Evolutionary conservation across 1,140 invertebrate genomes (phyloP), one percentile per base, ranked within the genome.

Genomic region (Aphelinus certus): DNA sequence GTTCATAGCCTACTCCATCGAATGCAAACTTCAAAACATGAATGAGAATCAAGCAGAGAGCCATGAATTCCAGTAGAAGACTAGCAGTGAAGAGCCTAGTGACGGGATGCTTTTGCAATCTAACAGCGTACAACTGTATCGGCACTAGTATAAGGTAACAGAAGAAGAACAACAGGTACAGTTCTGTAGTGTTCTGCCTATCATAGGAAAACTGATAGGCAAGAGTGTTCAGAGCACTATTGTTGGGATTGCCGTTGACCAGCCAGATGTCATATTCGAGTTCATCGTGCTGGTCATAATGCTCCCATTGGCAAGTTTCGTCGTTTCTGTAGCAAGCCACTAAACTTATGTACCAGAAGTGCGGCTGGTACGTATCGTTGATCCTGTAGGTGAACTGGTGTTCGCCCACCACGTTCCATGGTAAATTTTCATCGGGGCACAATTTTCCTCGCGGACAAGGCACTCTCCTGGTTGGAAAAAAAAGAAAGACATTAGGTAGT

Each of bases 341-440:
- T 81, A 98, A 89, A 76, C 96, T 97, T 57, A 98, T 89, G 88
- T 98, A 99, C 97, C 97, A 98, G 88, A 98, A 98, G 82, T 95
- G 94, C 71, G 97, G 96, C 82, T 97, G 94, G 79, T 92, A 92
- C 68, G 93, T 91, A 86, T 98, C 94, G 82, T 95, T 92, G 75
- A 99, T 94, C 66, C 94, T 93, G 88, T 96, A 98, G 2, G 97
- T 98, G 84, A 99, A 97, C 87, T 99, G 97, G 86, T 94, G 92
- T 66, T 92, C 92, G 79, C 92, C 91, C 1, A 99, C 89, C 1
- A 99, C 95, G 91, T 95, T 95, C 83, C 90, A 90, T 9, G 94
- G 91, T 69, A 92, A 90, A 84, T 95, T 95, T 88, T 98, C 97
- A 88, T 98, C 96, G 45, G 90, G 83, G 86, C 97, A 99, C 2